phyloP scores from a whole-genome alignment of 1,140 invertebrate genomes.

The Orius insidiosus region DNA sequence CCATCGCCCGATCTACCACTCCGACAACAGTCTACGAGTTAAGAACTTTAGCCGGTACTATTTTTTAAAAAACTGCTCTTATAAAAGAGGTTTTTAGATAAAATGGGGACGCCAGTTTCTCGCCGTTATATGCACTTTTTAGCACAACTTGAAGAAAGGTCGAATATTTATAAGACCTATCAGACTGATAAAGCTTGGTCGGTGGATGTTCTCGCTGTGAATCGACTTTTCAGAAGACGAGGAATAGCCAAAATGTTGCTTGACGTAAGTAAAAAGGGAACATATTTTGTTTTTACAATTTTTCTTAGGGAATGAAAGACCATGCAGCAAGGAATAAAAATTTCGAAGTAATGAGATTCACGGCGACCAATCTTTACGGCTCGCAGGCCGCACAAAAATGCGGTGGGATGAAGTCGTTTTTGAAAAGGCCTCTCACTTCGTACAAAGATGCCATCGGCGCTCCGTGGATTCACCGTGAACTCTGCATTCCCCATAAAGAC shows the following conservation, averaged over 20 bases:
- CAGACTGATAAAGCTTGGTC: conserved; percentile 1
- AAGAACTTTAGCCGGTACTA: conserved; percentile 5
- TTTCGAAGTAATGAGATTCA: background rate
- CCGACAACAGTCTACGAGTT: conserved; percentile 3
- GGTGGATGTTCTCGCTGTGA: conserved; percentile 2
- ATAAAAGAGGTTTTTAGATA: conserved; percentile 1
- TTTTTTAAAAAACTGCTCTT: no score
- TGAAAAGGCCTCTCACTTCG: background rate
- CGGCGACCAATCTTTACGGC: background rate
- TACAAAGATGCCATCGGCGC: conserved; percentile 1
- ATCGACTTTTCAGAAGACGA: background rate
- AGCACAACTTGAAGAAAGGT: conserved; percentile 1
- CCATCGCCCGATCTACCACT: conserved; percentile 1
- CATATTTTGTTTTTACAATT: background rate
- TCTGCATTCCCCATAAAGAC: conserved; percentile 5
- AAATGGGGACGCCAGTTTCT: background rate
- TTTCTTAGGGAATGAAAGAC: background rate
- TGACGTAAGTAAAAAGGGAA: background rate
- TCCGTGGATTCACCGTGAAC: conserved; percentile 7
- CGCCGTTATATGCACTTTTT: conserved; percentile 2
- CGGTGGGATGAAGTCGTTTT: background rate
- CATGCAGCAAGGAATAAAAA: background rate
- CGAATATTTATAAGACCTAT: conserved; percentile 1
- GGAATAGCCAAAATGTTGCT: conserved; percentile 4
- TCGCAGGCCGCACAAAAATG: background rate